These are phyloP conservation scores for Gallinago media DNA, from an alignment of 2,113 vertebrate species.

Conservation along the genomic window DNA sequence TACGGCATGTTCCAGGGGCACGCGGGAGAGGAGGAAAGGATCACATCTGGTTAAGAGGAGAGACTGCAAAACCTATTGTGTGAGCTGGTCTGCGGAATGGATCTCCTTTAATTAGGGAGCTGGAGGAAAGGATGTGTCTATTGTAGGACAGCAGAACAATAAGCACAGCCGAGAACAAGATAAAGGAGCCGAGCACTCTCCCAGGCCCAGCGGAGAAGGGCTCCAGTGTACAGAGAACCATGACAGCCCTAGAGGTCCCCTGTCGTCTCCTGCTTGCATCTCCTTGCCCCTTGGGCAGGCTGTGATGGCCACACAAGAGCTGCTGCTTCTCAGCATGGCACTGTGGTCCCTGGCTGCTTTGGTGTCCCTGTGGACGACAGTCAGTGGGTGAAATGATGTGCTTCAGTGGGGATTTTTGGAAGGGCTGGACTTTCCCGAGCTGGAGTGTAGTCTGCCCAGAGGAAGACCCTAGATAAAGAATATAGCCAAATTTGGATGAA, in stretches of 20 bases:
- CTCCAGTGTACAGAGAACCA: not conserved
- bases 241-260: not conserved
- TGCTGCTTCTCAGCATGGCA: not conserved
- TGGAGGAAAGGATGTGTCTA: not conserved
- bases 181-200: not conserved
- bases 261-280: not conserved
- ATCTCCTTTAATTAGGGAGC: not conserved
- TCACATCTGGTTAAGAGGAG: not conserved
- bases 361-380: accelerated
- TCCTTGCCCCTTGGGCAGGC: accelerated
- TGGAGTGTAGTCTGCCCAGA: not conserved
- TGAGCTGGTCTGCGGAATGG: not conserved
- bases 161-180: not conserved
- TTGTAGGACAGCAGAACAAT: not conserved
- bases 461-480: not conserved
- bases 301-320: not conserved
- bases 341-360: not conserved
- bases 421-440: not conserved
- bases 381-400: not conserved
- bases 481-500: not conserved
- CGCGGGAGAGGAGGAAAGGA: not conserved
- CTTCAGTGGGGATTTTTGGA: not conserved
- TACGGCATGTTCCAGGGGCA: accelerated
- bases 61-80: not conserved
- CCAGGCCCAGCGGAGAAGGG: not conserved